A percentile compares a stretch with the other conserved stretches of the same genome.
phyloP scores from a whole-genome alignment of 2,888 invertebrate species.

The Chymomyza fuscimana region DNA sequence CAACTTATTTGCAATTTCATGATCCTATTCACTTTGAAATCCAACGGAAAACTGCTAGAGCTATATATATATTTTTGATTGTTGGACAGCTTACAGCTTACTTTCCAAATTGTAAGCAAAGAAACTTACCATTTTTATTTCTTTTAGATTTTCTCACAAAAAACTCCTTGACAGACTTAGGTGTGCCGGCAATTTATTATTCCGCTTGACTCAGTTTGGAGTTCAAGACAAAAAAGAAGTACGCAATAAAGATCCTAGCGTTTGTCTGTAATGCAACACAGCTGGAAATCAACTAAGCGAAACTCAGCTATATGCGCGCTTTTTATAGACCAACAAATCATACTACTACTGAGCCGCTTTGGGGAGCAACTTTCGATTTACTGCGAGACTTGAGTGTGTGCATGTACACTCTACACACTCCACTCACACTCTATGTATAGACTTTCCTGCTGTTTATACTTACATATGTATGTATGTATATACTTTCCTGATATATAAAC shows the following conservation, averaged over 20 bases:
- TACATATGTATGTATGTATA: too few species aligned
- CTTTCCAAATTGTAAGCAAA: background rate
- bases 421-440: background rate
- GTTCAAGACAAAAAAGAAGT: background rate
- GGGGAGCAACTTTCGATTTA: background rate
- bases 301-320: slow-evolving; percentile 34
- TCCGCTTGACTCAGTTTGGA: background rate
- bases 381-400: background rate
- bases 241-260: slow-evolving; percentile 44
- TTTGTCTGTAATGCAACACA: slow-evolving; percentile 79
- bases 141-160: background rate
- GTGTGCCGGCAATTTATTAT: background rate
- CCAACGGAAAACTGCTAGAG: too few species aligned
- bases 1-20: too few species aligned
- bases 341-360: background rate
- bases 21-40: too few species aligned
- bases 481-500: background rate
- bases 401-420: background rate
- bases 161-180: background rate
- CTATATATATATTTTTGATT: too few species aligned
- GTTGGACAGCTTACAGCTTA: background rate
- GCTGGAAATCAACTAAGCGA: slow-evolving; percentile 77
- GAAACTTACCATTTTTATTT: background rate
- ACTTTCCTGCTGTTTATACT: background rate
- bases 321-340: slow-evolving; percentile 52